Percentiles rank a stretch among this genome's conserved stretches.
phyloP scores from a whole-genome alignment of 2,888 invertebrate species.

The Watsonalla binaria region DNA sequence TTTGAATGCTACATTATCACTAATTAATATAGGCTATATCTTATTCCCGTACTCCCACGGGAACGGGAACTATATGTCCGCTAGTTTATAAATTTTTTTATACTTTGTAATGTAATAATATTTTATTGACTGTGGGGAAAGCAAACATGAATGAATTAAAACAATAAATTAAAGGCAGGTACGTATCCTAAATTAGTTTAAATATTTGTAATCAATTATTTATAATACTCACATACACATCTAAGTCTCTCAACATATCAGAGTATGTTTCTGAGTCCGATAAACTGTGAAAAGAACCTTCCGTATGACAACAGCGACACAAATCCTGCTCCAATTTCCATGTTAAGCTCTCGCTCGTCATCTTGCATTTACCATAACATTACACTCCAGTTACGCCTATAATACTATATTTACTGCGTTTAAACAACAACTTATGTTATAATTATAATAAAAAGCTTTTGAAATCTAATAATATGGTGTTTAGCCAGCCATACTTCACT shows the following conservation, averaged over 20 bases:
- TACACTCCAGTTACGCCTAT: background rate
- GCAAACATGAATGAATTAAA: no score
- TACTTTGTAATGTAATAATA: no score
- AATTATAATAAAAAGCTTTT: background rate
- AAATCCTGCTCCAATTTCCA: slow-evolving; percentile 51
- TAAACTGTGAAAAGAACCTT: slow-evolving; percentile 50
- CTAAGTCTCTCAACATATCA: slow-evolving; percentile 48
- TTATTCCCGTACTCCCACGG: no score
- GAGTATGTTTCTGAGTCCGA: slow-evolving; percentile 43
- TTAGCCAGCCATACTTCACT: no score
- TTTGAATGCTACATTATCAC: no score
- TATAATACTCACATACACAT: slow-evolving; percentile 43
- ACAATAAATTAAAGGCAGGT: no score
- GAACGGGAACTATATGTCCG: no score
- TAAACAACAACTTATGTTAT: background rate
- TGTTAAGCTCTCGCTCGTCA: slow-evolving; percentile 29
- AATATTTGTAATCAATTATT: no score
- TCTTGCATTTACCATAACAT: slow-evolving; percentile 23
- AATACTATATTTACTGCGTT: background rate
- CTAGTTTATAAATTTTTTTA: no score
- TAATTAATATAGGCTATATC: no score
- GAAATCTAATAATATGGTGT: background rate
- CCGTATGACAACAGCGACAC: slow-evolving; percentile 61
- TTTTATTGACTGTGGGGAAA: no score
- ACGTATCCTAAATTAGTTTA: no score